phyloP scores from a whole-genome alignment of 2,797 vertebrate species.

The Liasis olivaceus region DNA sequence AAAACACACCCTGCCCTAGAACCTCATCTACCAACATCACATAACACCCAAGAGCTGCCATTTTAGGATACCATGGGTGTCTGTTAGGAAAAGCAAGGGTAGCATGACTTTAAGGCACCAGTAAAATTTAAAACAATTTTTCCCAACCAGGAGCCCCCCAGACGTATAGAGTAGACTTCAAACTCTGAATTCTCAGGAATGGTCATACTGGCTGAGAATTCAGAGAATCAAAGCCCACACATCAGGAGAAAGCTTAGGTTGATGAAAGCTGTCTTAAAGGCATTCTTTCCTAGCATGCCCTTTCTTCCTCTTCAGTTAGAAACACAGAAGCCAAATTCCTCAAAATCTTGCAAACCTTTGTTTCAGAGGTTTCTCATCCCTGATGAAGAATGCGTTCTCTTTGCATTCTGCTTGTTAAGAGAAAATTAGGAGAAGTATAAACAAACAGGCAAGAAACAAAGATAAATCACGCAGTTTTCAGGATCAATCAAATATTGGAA shows the following conservation, averaged over 20 bases:
- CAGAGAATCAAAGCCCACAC: neutral
- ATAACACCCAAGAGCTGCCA: neutral
- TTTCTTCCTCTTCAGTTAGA: neutral
- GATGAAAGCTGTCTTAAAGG: neutral
- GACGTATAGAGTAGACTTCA: neutral
- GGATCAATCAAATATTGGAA: constrained; percentile 21
- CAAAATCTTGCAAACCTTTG: neutral
- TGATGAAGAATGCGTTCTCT: neutral
- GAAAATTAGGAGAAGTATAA: neutral
- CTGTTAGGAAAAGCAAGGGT: neutral
- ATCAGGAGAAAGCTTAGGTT: neutral
- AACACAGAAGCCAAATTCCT: neutral
- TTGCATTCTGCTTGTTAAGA: neutral
- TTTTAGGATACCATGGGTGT: neutral
- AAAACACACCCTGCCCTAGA: neutral
- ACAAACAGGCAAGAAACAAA: neutral
- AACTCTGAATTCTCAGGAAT: neutral
- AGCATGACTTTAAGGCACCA: neutral
- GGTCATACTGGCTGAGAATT: neutral
- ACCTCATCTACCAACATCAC: no score
- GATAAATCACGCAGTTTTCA: neutral
- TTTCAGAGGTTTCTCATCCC: neutral
- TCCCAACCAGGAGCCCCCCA: neutral
- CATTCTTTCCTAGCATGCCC: neutral
- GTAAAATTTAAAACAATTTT: neutral